Evolutionary conservation across 2,113 vertebrate species (phyloP).

Genomic region (Heterotis niloticus): DNA sequence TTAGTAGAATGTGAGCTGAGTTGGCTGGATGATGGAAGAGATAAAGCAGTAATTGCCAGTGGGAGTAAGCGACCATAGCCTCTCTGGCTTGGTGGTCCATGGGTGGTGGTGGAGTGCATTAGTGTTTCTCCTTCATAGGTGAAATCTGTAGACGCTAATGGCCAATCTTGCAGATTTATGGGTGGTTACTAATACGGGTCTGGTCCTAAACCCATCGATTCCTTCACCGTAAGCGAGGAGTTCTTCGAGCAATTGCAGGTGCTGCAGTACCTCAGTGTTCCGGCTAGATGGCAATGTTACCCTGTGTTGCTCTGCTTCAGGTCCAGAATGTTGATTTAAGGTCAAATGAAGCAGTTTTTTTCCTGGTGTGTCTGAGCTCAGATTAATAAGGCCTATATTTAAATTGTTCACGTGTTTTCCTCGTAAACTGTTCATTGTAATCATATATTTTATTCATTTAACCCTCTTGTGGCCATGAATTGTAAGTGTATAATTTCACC

Average conservation of each 20-base stretch:
- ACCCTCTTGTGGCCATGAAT: conserved; percentile 2
- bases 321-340: not conserved
- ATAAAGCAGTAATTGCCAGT: no score
- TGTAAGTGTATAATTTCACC: conserved; percentile 1
- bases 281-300: conserved; percentile 26
- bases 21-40: no score
- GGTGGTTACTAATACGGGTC: conserved; percentile 16
- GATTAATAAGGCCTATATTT: conserved; percentile 14
- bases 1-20: not conserved
- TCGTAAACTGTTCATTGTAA: conserved; percentile 20
- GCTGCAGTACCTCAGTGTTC: not conserved
- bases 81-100: not conserved
- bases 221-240: not conserved
- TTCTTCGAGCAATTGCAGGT: not conserved
- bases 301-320: not conserved
- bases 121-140: conserved; percentile 32
- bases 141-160: conserved; percentile 29
- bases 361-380: not conserved
- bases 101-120: conserved; percentile 2
- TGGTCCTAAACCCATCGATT: not conserved
- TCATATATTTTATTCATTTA: conserved; percentile 24
- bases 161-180: conserved; percentile 33
- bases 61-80: no score
- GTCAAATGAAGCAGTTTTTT: conserved; percentile 15
- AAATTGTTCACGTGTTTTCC: conserved; percentile 20